Base-by-base conservation (phyloP, 2,888 invertebrate species). In the Anoplius nigerrimus region DNA sequence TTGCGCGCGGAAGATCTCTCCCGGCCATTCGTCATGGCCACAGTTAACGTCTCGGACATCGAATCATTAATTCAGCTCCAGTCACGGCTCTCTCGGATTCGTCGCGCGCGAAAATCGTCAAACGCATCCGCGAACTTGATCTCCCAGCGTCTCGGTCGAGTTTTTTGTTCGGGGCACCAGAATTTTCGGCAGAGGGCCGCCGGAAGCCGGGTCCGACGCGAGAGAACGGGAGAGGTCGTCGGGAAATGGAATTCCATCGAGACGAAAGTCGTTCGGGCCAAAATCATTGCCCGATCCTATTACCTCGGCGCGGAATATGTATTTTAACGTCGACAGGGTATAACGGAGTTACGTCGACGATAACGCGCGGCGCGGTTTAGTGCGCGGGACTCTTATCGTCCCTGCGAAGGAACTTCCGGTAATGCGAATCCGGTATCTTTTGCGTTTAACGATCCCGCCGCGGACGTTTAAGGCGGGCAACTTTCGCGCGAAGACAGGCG, bases 31-130 rank as follows among this genome's bases (percentile, higher is more conserved):
- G 69, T 65, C 69, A 65, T 52, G 69, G 56, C 43, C 60, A 53
- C 65, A 34, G 45, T 60, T 58, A 69, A 65, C 72, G 54, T 59
- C 48, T 55, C n/a, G 52, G 55, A 72, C 72, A 46, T 51, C 54
- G 34, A 55, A 62, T 65, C 72, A 71, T 73, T 65, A 71, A 73
- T 73, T 62, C 60, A 62, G 34, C 48, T 18, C 16, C 27, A 48
- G 46, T 20, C 53, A 27, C 15, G 18, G 46, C 48, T 22, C 48
- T 22, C 11, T 24, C 22, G 20, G 27, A 20, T 34, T 18, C 24
- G 20, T 21, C 18, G 16, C 46, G 16, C 46, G 34, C 54, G n/a
- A 52, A 54, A 54, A 51, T 51, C 48, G 48, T 48, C 61, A 54
- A 21, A 61, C 15, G 42, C 22, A 13, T 62, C 46, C 34, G 34